Conservation (phyloP, 2,797 vertebrate genomes). For the Buceros bicornis region DNA sequence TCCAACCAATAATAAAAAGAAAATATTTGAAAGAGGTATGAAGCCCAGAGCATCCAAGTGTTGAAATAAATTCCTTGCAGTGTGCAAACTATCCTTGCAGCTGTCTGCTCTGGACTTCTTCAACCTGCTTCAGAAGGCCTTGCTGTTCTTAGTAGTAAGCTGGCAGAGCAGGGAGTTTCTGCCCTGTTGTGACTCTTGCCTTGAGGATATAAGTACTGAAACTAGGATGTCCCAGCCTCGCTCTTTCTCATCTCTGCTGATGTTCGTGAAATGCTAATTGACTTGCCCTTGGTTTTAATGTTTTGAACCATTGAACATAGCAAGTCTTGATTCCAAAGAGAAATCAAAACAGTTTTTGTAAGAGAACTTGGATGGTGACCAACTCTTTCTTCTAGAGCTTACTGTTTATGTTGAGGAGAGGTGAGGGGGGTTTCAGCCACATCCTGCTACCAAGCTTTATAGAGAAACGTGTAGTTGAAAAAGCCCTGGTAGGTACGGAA, state of each 20-base stretch:
- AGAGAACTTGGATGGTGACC: not conserved
- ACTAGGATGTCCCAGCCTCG: not conserved
- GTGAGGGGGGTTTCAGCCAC: conserved; percentile 60
- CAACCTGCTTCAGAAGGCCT: not conserved
- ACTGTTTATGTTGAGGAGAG: conserved; percentile 37
- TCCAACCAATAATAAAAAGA: not conserved
- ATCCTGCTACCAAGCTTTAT: conserved; percentile 76
- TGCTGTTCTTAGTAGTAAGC: not conserved
- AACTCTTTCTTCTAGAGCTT: conserved; percentile 16
- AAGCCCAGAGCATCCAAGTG: not conserved
- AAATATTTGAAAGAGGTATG: not conserved
- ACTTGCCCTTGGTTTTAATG: not conserved
- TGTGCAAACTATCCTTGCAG: not conserved
- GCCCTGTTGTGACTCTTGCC: not conserved
- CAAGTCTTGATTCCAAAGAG: not conserved
- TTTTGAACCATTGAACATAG: not conserved
- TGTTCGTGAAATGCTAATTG: not conserved
- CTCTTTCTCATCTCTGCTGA: not conserved
- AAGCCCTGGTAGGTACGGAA: conserved; percentile 73
- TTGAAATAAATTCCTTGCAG: not conserved
- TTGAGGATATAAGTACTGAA: not conserved
- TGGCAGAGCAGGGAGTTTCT: not conserved
- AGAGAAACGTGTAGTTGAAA: conserved; percentile 80
- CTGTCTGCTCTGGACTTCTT: not conserved
- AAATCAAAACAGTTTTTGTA: conserved; percentile 32